A percentile compares a stretch with the other conserved stretches of the same genome.
phyloP scores from a whole-genome alignment of 1,140 invertebrate genomes.

The Anastrepha ludens region DNA sequence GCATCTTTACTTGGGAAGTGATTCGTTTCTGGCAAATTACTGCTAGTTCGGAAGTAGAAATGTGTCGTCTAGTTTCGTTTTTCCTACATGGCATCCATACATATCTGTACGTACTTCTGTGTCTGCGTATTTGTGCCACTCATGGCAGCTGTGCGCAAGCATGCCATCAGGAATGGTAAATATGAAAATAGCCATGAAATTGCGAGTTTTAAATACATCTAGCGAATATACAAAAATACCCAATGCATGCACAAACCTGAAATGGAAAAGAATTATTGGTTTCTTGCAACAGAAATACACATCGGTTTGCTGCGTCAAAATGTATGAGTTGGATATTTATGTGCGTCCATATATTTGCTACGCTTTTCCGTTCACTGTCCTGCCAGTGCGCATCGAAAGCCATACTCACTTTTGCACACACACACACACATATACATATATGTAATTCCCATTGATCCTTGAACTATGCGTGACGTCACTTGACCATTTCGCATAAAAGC shows the following conservation, averaged over 20 bases:
- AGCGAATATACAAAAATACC: not conserved
- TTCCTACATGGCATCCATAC: no score
- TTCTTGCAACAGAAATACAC: not conserved
- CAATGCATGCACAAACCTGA: not conserved
- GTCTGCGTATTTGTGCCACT: not conserved
- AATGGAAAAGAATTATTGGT: not conserved
- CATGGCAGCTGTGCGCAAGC: not conserved
- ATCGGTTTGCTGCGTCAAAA: not conserved
- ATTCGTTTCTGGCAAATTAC: no score
- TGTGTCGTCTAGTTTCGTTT: no score
- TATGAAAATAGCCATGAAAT: constrained; percentile 28
- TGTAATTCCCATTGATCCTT: not conserved
- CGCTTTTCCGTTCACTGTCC: not conserved
- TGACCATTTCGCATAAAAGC: not conserved
- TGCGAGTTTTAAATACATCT: constrained; percentile 34
- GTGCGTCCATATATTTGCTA: not conserved
- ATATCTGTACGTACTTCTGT: no score
- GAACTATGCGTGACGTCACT: not conserved
- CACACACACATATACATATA: not conserved
- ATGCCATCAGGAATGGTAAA: not conserved
- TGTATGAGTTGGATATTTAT: not conserved
- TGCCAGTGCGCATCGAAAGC: not conserved
- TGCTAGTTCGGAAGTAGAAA: no score
- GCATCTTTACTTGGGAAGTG: no score
- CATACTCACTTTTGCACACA: not conserved